Conservation (phyloP, 2,113 vertebrate genomes). For the Cyprinodon brontotheroides region DNA sequence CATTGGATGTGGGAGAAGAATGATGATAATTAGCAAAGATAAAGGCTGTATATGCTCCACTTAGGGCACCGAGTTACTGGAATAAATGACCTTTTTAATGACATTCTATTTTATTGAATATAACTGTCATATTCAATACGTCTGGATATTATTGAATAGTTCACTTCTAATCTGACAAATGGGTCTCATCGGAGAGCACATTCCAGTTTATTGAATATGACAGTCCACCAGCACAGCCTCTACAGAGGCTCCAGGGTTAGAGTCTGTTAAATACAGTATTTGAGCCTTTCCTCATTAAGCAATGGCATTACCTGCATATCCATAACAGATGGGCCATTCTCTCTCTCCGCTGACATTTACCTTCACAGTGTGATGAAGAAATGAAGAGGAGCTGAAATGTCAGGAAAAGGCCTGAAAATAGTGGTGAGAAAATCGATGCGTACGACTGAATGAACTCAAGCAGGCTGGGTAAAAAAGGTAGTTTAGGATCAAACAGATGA, state of each 20-base stretch:
- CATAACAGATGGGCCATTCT: too few species aligned
- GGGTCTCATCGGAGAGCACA: too few species aligned
- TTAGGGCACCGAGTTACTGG: too few species aligned
- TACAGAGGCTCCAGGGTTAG: background rate
- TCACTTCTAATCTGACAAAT: background rate
- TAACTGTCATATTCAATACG: too few species aligned
- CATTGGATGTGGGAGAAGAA: too few species aligned
- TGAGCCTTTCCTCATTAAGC: too few species aligned
- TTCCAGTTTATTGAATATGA: background rate
- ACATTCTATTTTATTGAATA: too few species aligned
- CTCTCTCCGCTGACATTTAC: too few species aligned
- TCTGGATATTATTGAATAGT: background rate
- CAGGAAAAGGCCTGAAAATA: background rate
- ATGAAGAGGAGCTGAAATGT: background rate
- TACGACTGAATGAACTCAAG: background rate
- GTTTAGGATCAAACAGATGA: background rate
- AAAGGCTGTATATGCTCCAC: too few species aligned
- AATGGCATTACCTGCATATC: too few species aligned
- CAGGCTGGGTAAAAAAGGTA: background rate
- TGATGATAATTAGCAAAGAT: too few species aligned
- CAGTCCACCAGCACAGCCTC: background rate
- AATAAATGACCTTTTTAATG: too few species aligned
- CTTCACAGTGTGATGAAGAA: background rate
- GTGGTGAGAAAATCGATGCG: background rate
- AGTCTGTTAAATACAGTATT: background rate